These are phyloP conservation scores for Carpatolechia fugitivella DNA, from an alignment of 2,888 invertebrate species.

Conservation along the genomic window DNA sequence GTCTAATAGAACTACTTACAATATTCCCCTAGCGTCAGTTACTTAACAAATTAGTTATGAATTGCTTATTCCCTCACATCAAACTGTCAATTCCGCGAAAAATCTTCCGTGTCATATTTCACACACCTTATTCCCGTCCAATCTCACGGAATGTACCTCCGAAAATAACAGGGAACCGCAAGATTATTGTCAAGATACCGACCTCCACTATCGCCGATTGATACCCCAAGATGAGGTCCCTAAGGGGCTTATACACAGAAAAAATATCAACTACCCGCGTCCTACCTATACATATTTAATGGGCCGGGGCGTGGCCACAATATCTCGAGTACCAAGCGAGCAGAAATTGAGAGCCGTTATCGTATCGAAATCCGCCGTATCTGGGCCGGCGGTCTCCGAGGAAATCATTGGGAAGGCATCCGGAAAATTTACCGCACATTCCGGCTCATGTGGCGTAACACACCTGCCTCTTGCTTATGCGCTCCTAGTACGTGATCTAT, in stretches of 20 bases:
- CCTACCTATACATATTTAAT: slow-evolving; percentile 67
- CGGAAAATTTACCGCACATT: slow-evolving; percentile 82
- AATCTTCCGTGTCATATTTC: slow-evolving; percentile 8
- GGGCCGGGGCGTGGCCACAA: slow-evolving; percentile 62
- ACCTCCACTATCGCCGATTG: slow-evolving; percentile 59
- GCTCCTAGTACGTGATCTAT: slow-evolving; percentile 65
- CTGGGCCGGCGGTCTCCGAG: slow-evolving; percentile 83
- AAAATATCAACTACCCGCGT: slow-evolving; percentile 48
- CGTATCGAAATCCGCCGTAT: slow-evolving; percentile 78
- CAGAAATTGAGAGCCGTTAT: slow-evolving; percentile 76
- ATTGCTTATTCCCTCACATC: background rate
- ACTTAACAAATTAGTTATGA: background rate
- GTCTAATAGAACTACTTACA: background rate
- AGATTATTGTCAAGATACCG: slow-evolving; percentile 62
- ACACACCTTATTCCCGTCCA: slow-evolving; percentile 22
- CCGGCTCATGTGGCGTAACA: slow-evolving; percentile 67
- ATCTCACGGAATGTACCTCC: slow-evolving; percentile 36
- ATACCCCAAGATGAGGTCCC: slow-evolving; percentile 60
- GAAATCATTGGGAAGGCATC: slow-evolving; percentile 89
- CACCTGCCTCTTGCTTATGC: slow-evolving; percentile 71
- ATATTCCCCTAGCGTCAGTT: background rate
- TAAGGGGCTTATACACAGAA: slow-evolving; percentile 42
- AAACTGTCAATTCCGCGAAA: background rate
- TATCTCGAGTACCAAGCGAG: slow-evolving; percentile 58
- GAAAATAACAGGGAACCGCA: slow-evolving; percentile 35